Conservation (phyloP, 53 echinoderm and acorn worm genomes). For the Paracentrotus lividus region DNA sequence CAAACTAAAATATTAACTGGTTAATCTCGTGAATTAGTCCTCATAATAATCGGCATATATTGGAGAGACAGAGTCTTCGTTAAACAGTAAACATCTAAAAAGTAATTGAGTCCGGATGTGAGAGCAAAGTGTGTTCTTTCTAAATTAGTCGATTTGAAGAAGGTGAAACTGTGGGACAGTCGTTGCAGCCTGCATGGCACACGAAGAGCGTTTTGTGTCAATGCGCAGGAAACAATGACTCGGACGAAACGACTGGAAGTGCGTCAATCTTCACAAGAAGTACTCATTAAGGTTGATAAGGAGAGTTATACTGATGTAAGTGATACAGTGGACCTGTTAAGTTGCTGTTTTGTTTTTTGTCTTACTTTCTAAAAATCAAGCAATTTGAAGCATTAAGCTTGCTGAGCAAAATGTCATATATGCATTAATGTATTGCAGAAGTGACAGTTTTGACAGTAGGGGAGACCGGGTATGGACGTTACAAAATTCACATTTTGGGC, state of each 20-base stretch:
- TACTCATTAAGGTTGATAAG: slow-evolving; percentile 3
- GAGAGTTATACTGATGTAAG: background rate
- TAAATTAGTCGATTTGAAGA: slow-evolving; percentile 5
- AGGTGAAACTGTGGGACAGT: background rate
- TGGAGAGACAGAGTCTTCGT: background rate
- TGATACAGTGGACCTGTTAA: background rate
- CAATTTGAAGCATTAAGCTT: background rate
- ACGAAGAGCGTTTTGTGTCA: background rate
- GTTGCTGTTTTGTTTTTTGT: no score
- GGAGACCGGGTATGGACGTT: no score
- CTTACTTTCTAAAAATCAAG: no score
- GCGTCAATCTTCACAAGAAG: slow-evolving; percentile 35
- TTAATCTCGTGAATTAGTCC: background rate
- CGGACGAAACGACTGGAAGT: slow-evolving; percentile 43
- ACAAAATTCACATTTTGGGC: no score
- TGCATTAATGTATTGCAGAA: no score
- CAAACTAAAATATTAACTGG: background rate
- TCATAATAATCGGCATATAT: background rate
- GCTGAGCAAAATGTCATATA: no score
- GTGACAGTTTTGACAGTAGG: no score
- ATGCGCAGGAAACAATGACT: background rate
- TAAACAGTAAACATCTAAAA: background rate
- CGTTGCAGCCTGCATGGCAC: background rate
- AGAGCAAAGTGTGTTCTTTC: background rate
- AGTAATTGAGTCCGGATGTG: slow-evolving; percentile 38